Conservation (phyloP, 1,140 invertebrate species). For the Heliconius hewitsoni region DNA sequence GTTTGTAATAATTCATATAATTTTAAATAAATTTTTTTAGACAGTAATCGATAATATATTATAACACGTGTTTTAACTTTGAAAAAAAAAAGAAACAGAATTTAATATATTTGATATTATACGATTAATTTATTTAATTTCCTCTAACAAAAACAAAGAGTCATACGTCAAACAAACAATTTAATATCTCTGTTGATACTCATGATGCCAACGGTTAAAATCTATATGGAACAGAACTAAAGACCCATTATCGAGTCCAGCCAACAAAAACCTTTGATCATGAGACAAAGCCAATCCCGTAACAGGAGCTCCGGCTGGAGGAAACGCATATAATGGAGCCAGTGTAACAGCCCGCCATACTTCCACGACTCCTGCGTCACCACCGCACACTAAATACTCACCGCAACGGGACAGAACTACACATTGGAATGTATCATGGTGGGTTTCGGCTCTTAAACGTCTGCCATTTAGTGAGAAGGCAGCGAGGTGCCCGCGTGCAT, state of each 20-base stretch:
- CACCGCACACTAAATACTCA: constrained; percentile 98
- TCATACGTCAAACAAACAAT: background rate
- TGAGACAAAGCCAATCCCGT: constrained; percentile 96
- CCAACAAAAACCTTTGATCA: constrained; percentile 98
- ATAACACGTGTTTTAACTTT: too few species aligned
- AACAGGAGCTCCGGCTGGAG: constrained; percentile 96
- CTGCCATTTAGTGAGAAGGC: constrained; percentile 97
- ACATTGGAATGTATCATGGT: constrained; percentile 98
- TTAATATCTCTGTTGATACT: constrained; percentile 96
- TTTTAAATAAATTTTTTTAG: too few species aligned
- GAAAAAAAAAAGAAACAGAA: too few species aligned
- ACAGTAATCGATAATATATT: too few species aligned
- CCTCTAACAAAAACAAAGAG: too few species aligned
- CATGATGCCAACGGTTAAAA: constrained; percentile 99
- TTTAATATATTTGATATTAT: too few species aligned
- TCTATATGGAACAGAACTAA: constrained; percentile 99
- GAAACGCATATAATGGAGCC: constrained; percentile 97
- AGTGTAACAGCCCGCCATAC: constrained; percentile 99
- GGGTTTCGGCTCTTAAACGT: constrained; percentile 91
- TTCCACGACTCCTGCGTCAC: constrained; percentile 98
- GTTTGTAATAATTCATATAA: too few species aligned
- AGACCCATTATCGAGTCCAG: constrained; percentile 97
- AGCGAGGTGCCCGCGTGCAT: constrained; percentile 94
- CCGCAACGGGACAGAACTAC: constrained; percentile 97
- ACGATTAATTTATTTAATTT: too few species aligned